phyloP scores from a whole-genome alignment of 1,140 invertebrate species.

The Heliothis subflexa region DNA sequence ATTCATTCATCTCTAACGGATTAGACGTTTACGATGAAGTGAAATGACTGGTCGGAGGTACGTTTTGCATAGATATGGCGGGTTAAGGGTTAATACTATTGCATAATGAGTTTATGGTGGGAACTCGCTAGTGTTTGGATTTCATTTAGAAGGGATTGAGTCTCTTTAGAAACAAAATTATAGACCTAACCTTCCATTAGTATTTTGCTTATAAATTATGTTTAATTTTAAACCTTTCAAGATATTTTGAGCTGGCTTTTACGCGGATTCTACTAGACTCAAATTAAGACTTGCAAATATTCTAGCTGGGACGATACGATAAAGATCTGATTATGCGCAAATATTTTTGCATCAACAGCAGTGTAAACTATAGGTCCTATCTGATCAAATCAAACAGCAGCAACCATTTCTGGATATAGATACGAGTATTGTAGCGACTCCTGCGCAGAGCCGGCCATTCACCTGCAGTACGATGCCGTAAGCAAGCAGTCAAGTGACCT shows the following conservation, averaged over 20 bases:
- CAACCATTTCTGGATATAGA: slow-evolving; percentile 30
- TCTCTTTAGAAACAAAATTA: no score
- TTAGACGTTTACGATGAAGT: slow-evolving; percentile 9
- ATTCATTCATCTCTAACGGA: slow-evolving; percentile 30
- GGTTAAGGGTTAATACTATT: slow-evolving; percentile 26
- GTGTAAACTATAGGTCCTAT: background rate
- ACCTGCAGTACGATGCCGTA: slow-evolving; percentile 46
- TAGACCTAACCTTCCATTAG: no score
- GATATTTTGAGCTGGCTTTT: no score
- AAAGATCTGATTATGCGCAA: background rate
- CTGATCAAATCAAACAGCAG: slow-evolving; percentile 27
- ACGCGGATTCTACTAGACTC: no score
- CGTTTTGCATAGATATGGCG: slow-evolving; percentile 27
- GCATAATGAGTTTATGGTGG: slow-evolving; percentile 14
- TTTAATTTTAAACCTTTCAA: no score
- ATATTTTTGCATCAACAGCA: background rate
- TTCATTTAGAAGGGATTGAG: no score
- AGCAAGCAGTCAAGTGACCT: slow-evolving; percentile 32
- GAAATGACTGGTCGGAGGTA: slow-evolving; percentile 6
- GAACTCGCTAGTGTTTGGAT: background rate
- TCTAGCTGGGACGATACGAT: background rate
- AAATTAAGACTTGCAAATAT: no score
- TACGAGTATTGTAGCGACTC: slow-evolving; percentile 38
- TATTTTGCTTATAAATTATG: no score
- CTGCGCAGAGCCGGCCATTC: slow-evolving; percentile 41